These are phyloP conservation scores for Bradypodion pumilum DNA, from an alignment of 2,797 vertebrate genomes.

Conservation along the genomic window DNA sequence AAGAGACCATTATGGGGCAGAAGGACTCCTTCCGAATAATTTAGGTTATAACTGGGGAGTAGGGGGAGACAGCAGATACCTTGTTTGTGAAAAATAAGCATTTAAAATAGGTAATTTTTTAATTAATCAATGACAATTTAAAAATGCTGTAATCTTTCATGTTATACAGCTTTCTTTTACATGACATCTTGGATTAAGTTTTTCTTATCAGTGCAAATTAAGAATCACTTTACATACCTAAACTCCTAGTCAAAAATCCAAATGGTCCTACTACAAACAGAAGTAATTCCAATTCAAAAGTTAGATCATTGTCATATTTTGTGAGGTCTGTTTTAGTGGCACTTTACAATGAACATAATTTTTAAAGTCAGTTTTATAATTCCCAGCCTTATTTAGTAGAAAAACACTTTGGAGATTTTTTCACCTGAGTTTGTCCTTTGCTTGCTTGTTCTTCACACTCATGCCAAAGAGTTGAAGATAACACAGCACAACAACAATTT, in stretches of 20 bases:
- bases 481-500: too few relatives aligned
- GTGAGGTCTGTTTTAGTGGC: neutral
- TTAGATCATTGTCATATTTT: neutral
- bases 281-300: too few relatives aligned
- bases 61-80: neutral
- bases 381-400: too few relatives aligned
- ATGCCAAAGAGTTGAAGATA: too few relatives aligned
- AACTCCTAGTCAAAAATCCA: neutral
- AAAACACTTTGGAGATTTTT: neutral
- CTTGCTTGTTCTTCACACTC: too few relatives aligned
- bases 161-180: neutral
- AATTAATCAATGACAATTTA: neutral
- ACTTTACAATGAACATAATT: neutral
- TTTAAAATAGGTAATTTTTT: too few relatives aligned
- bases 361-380: neutral
- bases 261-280: too few relatives aligned
- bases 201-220: neutral
- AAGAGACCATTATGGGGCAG: neutral
- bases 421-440: too few relatives aligned
- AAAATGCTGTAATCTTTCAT: neutral
- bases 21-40: too few relatives aligned
- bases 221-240: neutral
- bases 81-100: neutral
- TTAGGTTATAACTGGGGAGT: too few relatives aligned
- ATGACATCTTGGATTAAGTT: neutral